Percentiles rank a stretch among this genome's conserved stretches.
phyloP scores from a whole-genome alignment of 2,113 vertebrate genomes.

The Notothenia rossii region DNA sequence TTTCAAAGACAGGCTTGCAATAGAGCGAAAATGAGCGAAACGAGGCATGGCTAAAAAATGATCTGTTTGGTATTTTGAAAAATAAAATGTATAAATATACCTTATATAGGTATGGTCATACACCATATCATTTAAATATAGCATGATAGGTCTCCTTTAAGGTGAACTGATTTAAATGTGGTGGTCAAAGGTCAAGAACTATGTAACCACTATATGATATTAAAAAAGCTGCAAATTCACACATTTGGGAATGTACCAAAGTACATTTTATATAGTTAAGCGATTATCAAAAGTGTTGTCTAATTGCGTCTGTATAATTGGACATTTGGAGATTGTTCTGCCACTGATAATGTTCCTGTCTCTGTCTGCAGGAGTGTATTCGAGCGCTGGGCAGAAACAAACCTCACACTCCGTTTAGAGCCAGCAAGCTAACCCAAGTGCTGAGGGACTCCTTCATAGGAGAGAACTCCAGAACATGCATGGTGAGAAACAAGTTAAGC shows the following conservation, averaged over 20 bases:
- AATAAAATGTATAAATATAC: too few species aligned
- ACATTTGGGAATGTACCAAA: neutral
- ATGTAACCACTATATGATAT: too few species aligned
- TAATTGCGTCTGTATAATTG: neutral
- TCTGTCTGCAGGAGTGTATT: constrained; percentile 92
- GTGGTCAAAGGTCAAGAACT: too few species aligned
- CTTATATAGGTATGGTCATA: too few species aligned
- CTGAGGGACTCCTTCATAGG: constrained; percentile 98
- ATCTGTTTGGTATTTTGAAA: too few species aligned
- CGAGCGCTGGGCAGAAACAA: constrained; percentile 97
- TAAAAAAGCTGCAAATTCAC: neutral
- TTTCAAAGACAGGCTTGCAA: too few species aligned
- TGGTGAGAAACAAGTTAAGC: constrained; percentile 83
- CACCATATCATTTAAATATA: too few species aligned
- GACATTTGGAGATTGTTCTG: neutral
- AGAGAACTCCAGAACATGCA: constrained; percentile 98
- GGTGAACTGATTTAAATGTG: too few species aligned
- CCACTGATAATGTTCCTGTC: neutral
- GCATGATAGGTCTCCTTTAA: too few species aligned
- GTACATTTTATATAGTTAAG: neutral
- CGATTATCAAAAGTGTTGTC: neutral
- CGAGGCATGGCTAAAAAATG: too few species aligned
- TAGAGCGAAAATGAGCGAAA: too few species aligned
- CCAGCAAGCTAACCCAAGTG: constrained; percentile 98
- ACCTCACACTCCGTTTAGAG: constrained; percentile 96